Evolutionary conservation across 2,888 invertebrate species (phyloP).

Genomic region (Drosophila parthenogenetica): DNA sequence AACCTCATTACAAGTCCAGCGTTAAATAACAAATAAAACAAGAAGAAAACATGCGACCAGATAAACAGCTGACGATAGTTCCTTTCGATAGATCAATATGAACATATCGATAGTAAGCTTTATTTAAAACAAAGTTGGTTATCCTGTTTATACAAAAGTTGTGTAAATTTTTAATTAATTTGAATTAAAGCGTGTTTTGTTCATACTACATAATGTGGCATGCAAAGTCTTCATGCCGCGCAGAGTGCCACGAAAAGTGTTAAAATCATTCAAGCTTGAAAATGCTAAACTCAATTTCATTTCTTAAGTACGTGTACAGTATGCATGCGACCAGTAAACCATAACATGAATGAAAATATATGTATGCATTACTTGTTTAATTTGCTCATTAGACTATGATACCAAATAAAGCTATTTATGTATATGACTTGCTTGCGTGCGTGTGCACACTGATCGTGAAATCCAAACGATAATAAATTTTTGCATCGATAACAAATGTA

Average conservation of each 20-base stretch:
- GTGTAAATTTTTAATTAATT: not conserved
- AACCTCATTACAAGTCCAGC: slow-evolving; percentile 62
- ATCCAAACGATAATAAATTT: slow-evolving; percentile 4
- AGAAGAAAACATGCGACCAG: slow-evolving; percentile 27
- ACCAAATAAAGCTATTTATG: not conserved
- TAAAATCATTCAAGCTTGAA: slow-evolving; percentile 9
- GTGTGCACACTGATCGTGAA: not conserved
- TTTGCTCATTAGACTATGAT: not conserved
- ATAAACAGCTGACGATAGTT: slow-evolving; percentile 55
- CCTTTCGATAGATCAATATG: slow-evolving; percentile 19
- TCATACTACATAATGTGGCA: no score
- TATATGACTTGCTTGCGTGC: no score
- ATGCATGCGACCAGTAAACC: slow-evolving; percentile 13
- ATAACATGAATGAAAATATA: not conserved
- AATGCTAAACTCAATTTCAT: not conserved
- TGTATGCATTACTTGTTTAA: not conserved
- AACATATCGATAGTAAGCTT: not conserved
- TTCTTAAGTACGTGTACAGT: not conserved
- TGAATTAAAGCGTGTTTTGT: not conserved
- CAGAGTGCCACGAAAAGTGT: slow-evolving; percentile 4
- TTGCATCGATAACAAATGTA: not conserved
- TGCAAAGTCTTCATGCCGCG: not conserved
- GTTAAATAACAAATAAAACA: slow-evolving; percentile 61
- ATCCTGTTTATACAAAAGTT: not conserved
- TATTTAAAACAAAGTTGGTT: no score